phyloP scores from a whole-genome alignment of 2,113 vertebrate genomes.

The Lepidothrix coronata region DNA sequence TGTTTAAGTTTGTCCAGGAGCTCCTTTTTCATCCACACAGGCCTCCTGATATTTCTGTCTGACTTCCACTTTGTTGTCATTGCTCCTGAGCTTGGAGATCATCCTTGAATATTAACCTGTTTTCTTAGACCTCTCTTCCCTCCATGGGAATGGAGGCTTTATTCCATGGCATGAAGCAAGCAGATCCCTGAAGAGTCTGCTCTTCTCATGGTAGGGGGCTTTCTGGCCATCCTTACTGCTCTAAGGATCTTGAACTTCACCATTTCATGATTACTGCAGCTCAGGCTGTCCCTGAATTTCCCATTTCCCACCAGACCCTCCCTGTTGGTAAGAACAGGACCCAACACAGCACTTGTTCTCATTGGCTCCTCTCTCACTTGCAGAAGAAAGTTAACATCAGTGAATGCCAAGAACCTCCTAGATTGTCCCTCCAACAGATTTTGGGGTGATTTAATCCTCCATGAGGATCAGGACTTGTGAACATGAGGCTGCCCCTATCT shows the following conservation, averaged over 20 bases:
- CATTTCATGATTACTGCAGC: not conserved
- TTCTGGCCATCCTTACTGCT: not conserved
- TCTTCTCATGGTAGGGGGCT: not conserved
- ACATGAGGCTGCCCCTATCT: not conserved
- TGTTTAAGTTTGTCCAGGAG: not conserved
- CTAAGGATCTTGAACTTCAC: not conserved
- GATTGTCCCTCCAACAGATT: not conserved
- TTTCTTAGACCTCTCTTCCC: not conserved
- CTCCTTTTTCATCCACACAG: not conserved
- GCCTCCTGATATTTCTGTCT: not conserved
- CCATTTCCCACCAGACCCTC: not conserved
- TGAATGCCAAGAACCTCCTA: not conserved
- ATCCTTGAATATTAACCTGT: not conserved
- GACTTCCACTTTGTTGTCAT: not conserved
- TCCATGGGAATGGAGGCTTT: not conserved
- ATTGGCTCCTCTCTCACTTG: not conserved
- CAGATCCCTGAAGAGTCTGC: not conserved
- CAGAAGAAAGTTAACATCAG: not conserved
- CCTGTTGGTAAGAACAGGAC: not conserved
- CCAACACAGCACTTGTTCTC: not conserved
- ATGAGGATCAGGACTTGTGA: not conserved
- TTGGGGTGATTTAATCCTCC: not conserved
- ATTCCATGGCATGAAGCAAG: not conserved
- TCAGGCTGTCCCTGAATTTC: not conserved
- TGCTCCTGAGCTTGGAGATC: not conserved